Conservation (phyloP, 2,888 invertebrate genomes). For the Neoaliturus tenellus region DNA sequence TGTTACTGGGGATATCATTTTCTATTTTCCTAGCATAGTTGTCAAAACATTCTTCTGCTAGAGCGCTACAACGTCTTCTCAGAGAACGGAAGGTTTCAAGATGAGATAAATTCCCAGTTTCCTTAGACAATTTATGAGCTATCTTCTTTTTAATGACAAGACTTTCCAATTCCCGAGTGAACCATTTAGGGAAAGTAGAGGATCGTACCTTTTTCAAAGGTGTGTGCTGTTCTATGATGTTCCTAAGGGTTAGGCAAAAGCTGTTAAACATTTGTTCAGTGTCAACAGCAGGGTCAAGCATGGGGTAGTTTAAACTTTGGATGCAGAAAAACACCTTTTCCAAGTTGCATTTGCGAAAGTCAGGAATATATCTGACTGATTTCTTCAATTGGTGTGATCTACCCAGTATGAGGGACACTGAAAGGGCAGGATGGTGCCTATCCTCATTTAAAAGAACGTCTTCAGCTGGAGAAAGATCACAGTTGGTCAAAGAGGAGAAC, state of each 20-base stretch:
- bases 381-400: neutral
- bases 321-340: neutral
- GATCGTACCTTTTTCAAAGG: neutral
- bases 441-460: neutral
- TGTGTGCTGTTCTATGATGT: neutral
- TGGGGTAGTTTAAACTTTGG: neutral
- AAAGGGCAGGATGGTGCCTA: conserved; percentile 21
- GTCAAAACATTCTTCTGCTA: neutral
- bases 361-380: neutral
- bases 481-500: neutral
- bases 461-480: neutral
- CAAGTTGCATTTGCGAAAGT: neutral
- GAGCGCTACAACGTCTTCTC: neutral
- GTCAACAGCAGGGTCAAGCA: neutral
- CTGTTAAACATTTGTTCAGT: neutral
- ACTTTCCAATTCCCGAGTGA: neutral
- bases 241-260: neutral
- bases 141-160: conserved; percentile 10
- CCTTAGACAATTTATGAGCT: neutral
- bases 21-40: neutral
- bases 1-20: neutral
- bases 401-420: neutral
- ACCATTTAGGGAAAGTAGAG: neutral
- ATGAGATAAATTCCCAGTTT: neutral
- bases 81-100: neutral